Evolutionary conservation across 2,888 invertebrate species (phyloP).

Genomic region (Drosophila sordidula): DNA sequence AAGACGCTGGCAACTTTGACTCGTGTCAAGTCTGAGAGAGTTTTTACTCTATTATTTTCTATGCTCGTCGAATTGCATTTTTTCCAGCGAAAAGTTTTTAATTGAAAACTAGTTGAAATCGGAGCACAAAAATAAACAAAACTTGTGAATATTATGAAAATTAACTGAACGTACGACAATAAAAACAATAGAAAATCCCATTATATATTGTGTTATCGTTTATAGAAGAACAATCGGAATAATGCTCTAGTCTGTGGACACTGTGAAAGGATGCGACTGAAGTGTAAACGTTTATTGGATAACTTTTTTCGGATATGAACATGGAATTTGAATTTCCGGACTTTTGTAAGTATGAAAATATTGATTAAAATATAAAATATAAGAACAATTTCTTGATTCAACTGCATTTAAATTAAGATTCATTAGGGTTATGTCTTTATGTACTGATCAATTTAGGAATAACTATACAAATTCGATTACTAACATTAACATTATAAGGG

Average conservation of each 20-base stretch:
- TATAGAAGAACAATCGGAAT: slow-evolving; percentile 31
- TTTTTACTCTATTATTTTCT: background rate
- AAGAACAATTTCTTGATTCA: too few species aligned
- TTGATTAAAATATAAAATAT: background rate
- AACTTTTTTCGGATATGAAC: slow-evolving; percentile 72
- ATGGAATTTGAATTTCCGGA: slow-evolving; percentile 85
- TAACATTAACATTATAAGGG: too few species aligned
- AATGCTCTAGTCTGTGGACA: slow-evolving; percentile 51
- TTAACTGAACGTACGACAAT: background rate
- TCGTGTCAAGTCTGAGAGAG: background rate
- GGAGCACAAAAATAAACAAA: slow-evolving; percentile 16
- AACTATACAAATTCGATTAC: background rate
- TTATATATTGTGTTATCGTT: background rate
- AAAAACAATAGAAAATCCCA: too few species aligned
- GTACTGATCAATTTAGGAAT: too few species aligned
- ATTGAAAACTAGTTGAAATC: slow-evolving; percentile 4
- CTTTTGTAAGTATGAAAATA: slow-evolving; percentile 80
- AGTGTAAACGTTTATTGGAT: slow-evolving; percentile 52
- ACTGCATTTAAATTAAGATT: too few species aligned
- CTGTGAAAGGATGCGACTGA: slow-evolving; percentile 71
- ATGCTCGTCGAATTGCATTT: slow-evolving; percentile 28
- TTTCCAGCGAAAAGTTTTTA: slow-evolving; percentile 22
- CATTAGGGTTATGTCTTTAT: background rate
- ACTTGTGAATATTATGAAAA: slow-evolving; percentile 2
- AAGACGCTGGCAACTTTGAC: slow-evolving; percentile 6